A percentile compares a stretch with the other conserved stretches of the same genome.
Conservation (phyloP, 2,113 vertebrate species). For the Chlamydotis undulata region DNA sequence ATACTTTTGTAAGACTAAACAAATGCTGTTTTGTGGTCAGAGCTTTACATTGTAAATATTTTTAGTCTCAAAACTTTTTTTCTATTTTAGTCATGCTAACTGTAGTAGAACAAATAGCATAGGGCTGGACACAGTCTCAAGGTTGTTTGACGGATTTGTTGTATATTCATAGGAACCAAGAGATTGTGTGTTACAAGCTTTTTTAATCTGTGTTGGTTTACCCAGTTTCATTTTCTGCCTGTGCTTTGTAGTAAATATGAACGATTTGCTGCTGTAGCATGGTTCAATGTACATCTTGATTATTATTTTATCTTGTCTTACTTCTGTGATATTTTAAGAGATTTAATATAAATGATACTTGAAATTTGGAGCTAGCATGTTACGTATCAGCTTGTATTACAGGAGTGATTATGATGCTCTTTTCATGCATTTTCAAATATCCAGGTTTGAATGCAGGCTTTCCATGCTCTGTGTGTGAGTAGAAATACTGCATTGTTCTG, state of each 20-base stretch:
- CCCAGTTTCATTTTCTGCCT: neutral
- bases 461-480: neutral
- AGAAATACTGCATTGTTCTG: neutral
- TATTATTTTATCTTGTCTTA: neutral
- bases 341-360: neutral
- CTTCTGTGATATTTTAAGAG: neutral
- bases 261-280: neutral
- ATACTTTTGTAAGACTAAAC: neutral
- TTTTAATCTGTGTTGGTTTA: neutral
- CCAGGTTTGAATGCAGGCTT: neutral
- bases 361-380: neutral
- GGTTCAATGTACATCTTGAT: conserved; percentile 49
- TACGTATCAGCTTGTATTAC: neutral
- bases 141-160: neutral
- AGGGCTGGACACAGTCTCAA: neutral
- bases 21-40: neutral
- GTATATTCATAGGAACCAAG: neutral
- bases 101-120: neutral
- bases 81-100: neutral
- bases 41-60: neutral
- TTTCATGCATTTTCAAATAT: neutral
- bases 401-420: neutral
- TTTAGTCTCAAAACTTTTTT: neutral
- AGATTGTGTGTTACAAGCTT: rapidly evolving
- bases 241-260: neutral